A percentile compares a stretch with the other conserved stretches of the same genome.
Conservation (phyloP, 2,113 vertebrate genomes). For the Perognathus longimembris region DNA sequence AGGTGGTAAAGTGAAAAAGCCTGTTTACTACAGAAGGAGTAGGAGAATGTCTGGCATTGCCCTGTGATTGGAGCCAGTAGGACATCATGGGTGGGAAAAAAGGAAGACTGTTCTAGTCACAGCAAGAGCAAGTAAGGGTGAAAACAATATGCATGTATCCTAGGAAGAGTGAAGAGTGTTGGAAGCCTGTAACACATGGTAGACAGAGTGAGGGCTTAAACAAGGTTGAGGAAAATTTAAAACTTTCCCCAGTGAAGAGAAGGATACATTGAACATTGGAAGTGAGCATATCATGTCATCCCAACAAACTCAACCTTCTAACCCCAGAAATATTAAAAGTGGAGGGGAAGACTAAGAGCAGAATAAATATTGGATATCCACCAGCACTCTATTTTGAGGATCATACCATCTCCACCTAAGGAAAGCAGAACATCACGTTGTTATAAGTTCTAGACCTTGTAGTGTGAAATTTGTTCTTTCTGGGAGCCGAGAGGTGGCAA, state of each 20-base stretch:
- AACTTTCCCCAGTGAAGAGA: background rate
- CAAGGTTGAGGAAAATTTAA: background rate
- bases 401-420: background rate
- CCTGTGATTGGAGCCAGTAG: background rate
- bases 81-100: background rate
- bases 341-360: background rate
- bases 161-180: background rate
- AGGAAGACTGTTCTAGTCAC: background rate
- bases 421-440: background rate
- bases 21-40: background rate
- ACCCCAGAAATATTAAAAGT: background rate
- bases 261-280: background rate
- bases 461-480: background rate
- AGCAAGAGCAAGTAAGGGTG: background rate
- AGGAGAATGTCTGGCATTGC: background rate
- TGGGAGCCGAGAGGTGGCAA: too few relatives aligned
- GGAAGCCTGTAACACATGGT: background rate
- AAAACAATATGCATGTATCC: background rate
- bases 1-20: background rate
- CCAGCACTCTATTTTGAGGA: background rate
- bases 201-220: background rate
- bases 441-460: background rate
- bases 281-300: background rate
- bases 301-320: background rate
- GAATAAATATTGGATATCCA: background rate